Evolutionary conservation across 2,888 invertebrate species (phyloP), one percentile per base, ranked within the genome.

Genomic region (Ichneumoninae sp.): DNA sequence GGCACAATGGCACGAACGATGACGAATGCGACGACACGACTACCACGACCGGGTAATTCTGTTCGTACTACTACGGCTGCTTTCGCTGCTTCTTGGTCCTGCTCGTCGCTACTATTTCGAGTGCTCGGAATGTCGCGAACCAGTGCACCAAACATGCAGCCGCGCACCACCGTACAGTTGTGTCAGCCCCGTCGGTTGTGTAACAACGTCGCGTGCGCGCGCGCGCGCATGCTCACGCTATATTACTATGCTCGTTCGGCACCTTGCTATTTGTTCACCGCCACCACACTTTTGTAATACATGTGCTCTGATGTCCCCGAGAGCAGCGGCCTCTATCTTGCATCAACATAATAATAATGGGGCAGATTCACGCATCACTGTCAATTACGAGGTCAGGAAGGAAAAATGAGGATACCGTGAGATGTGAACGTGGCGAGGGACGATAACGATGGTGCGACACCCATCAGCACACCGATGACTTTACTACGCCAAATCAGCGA

Each of bases 141-240:
- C 33, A 52, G 19, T 19, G 47, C 50, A 33, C n/a, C 36, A 66
- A 65, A 54, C 52, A 57, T 26, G 8, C 65, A 52, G 52, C 40
- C 13, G 50, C 52, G 50, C 74, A 74, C 63, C 65, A 74, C 50
- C 40, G 76, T 40, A 50, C 40, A 22, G 19, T 65, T 5, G 50
- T 65, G 22, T 36, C 52, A 22, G 40, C 66, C 76, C 54, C 40
- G 52, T 33, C 66, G 52, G 52, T 16, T 50, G 69, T 77, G 60
- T 74, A 70, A 82, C 74, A 52, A 79, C 74, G 69, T 78, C 70
- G 81, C 52, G 79, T 78, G 84, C 54, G 81, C 50, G 81, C 78
- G 84, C 78, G 81, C 81, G 81, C 75, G 81, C 69, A 44, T 68
- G 52, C 40, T 30, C 47, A 22, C 66, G 63, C 76, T 66, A 26